Evolutionary conservation across 2,888 invertebrate species (phyloP), one percentile per base, ranked within the genome.

Genomic region (Phrixothrix hirtus): DNA sequence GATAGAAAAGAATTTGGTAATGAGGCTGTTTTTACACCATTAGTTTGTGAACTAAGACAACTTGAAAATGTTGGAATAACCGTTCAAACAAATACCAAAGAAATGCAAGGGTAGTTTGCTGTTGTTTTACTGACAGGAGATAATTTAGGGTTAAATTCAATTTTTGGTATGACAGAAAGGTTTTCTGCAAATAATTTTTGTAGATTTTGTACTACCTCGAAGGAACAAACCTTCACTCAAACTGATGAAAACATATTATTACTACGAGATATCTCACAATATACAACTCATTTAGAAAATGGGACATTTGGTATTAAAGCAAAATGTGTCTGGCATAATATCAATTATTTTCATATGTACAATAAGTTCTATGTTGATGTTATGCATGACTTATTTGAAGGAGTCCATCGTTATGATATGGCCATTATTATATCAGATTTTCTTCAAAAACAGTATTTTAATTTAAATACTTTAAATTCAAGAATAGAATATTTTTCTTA

Each of bases 331-430:
- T n/a, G n/a, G n/a, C n/a, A n/a, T n/a, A n/a, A n/a, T n/a, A 35
- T 61, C 7, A 5, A 5, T 21, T 5, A 21, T 21, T 21, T 21
- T 21, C 25, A 21, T 21, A 7, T 21, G 4, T 21, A 21, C 7
- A 7, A 21, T 5, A 21, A 21, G 5, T 4, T 21, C 7, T 5
- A 4, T 5, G 4, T 4, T 21, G 67, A 69, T 38, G 44, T 66
- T 10, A 61, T 67, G 62, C 69, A 69, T 35, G 66, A 69, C 41
- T 25, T 64, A 13, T 55, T 55, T 37, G 57, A 62, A 34, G 61
- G 64, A 9, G 45, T 62, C 9, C 51, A 50, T 44, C 15, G 61
- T 27, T 64, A 67, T 50, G 65, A 54, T 12, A 61, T 65, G 60
- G 55, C 60, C 7, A 30, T 45, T 13, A 60, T 66, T 3, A 58